Conservation (phyloP, 2,797 vertebrate genomes). For the Acanthurus leucopareius region DNA sequence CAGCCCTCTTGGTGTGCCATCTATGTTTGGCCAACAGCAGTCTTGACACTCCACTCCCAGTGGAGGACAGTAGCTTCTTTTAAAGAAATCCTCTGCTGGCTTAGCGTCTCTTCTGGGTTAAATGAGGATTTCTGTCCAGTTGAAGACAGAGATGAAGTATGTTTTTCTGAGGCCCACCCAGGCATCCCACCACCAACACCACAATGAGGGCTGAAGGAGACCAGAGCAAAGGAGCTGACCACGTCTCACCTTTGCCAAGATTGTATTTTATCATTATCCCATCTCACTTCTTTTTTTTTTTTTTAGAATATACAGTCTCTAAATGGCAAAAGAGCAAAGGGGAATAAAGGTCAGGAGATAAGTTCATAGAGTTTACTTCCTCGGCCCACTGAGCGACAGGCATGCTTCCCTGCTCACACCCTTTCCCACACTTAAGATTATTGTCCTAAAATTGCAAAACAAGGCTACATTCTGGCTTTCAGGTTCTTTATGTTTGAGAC, state of each 20-base stretch:
- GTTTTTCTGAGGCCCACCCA: slow-evolving; percentile 82
- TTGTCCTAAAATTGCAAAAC: slow-evolving; percentile 19
- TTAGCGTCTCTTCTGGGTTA: slow-evolving; percentile 65
- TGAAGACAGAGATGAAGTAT: slow-evolving; percentile 64
- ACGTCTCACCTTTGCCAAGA: slow-evolving; percentile 35
- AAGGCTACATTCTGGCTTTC: slow-evolving; percentile 13
- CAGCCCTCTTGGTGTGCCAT: slow-evolving; percentile 38
- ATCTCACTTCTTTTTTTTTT: slow-evolving; percentile 18
- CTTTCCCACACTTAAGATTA: slow-evolving; percentile 10
- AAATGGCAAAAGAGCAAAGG: slow-evolving; percentile 26
- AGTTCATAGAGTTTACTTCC: not conserved
- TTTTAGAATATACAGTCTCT: slow-evolving; percentile 23
- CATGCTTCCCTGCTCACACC: not conserved
- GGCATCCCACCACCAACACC: slow-evolving; percentile 73
- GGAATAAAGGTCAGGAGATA: slow-evolving; percentile 23
- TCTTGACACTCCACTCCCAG: slow-evolving; percentile 43
- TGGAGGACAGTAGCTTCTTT: slow-evolving; percentile 73
- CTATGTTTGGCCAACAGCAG: slow-evolving; percentile 66
- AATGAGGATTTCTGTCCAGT: slow-evolving; percentile 66
- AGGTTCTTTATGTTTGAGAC: slow-evolving; percentile 18
- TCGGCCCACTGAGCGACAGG: not conserved
- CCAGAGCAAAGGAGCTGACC: slow-evolving; percentile 52
- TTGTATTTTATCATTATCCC: slow-evolving; percentile 25
- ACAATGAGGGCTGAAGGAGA: slow-evolving; percentile 57
- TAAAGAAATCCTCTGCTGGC: slow-evolving; percentile 69